Evolutionary conservation across 2,797 vertebrate genomes (phyloP), one percentile per base, ranked within the genome.

Genomic region (Euphonia xanthogaster): DNA sequence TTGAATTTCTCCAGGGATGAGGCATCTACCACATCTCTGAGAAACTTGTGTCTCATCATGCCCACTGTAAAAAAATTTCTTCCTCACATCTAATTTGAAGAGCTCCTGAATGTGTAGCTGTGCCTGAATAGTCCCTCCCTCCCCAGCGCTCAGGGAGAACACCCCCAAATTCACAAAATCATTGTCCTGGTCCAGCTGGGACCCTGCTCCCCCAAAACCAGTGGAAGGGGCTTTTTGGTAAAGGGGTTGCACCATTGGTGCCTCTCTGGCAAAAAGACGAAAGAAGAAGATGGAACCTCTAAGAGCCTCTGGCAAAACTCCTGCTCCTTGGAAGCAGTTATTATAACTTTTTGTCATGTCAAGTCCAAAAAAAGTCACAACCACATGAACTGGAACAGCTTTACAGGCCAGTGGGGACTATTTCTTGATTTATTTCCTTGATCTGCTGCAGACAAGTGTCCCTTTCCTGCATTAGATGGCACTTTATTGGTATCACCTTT

Each of bases 251-350:
- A n/a, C 14, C 57, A 31, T 3, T 0, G 2, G 14, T 54, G 10
- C 23, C 31, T 85, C 40, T 27, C 47, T 79, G 57, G 54, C 30
- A 81, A 17, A 31, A 12, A n/a, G 39, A 45, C 60, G 51, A 60
- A 86, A 75, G 50, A 57, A 70, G 7, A 62, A 53, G 40, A 35
- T 28, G 50, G 66, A 35, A 27, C 44, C 45, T 47, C 31, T 53
- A 37, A 74, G n/a, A 82, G 13, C 39, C 40, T 74, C 28, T 54
- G 77, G 68, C 58, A 85, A 35, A 65, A 37, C 68, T 61, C 33
- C 86, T 65, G 75, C 39, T 88, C 72, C 86, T 94, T 80, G 84
- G 68, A 70, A 87, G 72, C 21, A 54, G 63, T 96, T 86, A 74
- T 23, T 45, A 5, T 45, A 91, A 91, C 75, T 68, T 87, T 74